A percentile compares a stretch with the other conserved stretches of the same genome.
Evolutionary conservation across 2,888 invertebrate genomes (phyloP).

Genomic region (Priocnemis perturbator): DNA sequence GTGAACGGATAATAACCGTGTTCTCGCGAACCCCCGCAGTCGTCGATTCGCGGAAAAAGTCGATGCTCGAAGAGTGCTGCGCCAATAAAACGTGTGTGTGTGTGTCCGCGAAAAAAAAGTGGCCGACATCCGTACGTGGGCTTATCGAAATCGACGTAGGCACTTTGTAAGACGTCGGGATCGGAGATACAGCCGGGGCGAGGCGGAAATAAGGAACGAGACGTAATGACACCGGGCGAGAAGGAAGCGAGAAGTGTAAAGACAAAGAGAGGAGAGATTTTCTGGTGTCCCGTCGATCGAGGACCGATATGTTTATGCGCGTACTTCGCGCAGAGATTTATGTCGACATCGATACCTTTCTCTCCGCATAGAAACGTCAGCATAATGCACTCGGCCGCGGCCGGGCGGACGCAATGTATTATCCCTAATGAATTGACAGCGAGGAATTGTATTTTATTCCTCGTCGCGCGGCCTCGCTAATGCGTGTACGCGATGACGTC

Average conservation of each 20-base stretch:
- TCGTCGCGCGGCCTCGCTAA: constrained; percentile 8
- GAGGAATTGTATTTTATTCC: constrained; percentile 1
- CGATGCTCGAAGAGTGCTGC: neutral
- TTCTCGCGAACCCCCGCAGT: neutral
- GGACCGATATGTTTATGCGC: constrained; percentile 44
- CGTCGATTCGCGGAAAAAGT: neutral
- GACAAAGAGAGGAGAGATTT: constrained; percentile 35
- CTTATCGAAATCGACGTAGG: neutral
- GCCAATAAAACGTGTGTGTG: neutral
- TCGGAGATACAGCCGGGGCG: constrained; percentile 12
- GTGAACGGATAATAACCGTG: neutral
- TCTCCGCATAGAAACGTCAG: constrained; percentile 49
- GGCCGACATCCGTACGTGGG: neutral
- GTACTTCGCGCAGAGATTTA: constrained; percentile 46
- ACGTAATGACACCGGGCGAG: no score
- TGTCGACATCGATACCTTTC: constrained; percentile 54
- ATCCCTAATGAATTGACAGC: constrained; percentile 47
- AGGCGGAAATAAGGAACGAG: neutral
- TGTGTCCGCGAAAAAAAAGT: neutral
- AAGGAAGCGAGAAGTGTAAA: constrained; percentile 7
- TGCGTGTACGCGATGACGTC: constrained; percentile 20
- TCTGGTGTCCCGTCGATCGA: constrained; percentile 32
- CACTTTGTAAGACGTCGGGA: constrained; percentile 10
- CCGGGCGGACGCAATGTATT: constrained; percentile 28
- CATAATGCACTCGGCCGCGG: constrained; percentile 33